phyloP scores from a whole-genome alignment of 2,888 invertebrate genomes.

The Horisme vitalbata region DNA sequence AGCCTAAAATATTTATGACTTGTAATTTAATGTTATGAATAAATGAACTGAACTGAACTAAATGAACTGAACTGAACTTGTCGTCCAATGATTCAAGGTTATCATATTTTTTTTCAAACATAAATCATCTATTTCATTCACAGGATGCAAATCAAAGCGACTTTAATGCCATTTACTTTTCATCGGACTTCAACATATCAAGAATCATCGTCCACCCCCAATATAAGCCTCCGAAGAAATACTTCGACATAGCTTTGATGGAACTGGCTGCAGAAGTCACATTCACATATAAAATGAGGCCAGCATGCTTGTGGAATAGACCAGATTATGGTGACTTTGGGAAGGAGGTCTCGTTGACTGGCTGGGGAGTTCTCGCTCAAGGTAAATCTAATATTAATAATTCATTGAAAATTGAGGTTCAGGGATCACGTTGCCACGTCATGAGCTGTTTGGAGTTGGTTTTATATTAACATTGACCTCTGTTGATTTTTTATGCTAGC shows the following conservation, averaged over 20 bases:
- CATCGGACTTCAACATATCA: conserved; percentile 24
- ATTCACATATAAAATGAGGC: conserved; percentile 48
- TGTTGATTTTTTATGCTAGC: too few species aligned
- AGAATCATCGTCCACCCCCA: conserved; percentile 46
- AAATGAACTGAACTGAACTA: too few species aligned
- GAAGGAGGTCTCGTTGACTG: conserved; percentile 47
- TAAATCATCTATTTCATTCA: not conserved
- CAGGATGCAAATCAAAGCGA: conserved; percentile 1
- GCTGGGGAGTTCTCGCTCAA: conserved; percentile 58
- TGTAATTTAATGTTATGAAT: too few species aligned
- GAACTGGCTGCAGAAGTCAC: conserved; percentile 41
- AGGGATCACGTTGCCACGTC: too few species aligned
- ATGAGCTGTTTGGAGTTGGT: too few species aligned
- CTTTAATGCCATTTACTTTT: not conserved
- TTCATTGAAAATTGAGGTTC: too few species aligned
- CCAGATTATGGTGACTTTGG: conserved; percentile 39
- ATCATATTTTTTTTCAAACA: too few species aligned
- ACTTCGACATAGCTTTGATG: conserved; percentile 61
- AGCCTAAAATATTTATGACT: too few species aligned
- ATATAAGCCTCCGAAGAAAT: conserved; percentile 54
- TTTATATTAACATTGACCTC: too few species aligned
- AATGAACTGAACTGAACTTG: too few species aligned
- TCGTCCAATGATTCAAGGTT: too few species aligned
- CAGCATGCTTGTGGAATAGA: conserved; percentile 60
- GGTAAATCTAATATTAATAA: too few species aligned